A percentile compares a stretch with the other conserved stretches of the same genome.
phyloP scores from a whole-genome alignment of 2,113 vertebrate genomes.

The Cephalophus harveyi region DNA sequence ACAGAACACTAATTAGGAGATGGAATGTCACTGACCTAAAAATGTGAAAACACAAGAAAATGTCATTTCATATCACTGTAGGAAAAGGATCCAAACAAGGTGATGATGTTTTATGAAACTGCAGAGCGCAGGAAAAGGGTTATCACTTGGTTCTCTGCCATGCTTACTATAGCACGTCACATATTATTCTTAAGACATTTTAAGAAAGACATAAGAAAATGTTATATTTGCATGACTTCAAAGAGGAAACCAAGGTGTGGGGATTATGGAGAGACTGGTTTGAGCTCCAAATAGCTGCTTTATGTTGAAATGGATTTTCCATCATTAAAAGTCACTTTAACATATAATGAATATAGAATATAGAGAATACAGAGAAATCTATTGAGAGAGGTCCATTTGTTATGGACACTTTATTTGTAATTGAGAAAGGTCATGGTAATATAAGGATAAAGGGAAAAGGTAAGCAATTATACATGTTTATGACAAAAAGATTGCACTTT shows the following conservation, averaged over 20 bases:
- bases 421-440: neutral
- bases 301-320: neutral
- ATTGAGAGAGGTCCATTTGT: neutral
- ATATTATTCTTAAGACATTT: constrained; percentile 41
- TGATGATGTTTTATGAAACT: constrained; percentile 65
- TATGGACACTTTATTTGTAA: neutral
- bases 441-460: neutral
- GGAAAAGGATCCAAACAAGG: constrained; percentile 66
- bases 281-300: neutral
- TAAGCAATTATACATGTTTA: neutral
- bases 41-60: constrained; percentile 64
- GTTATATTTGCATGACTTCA: constrained; percentile 16
- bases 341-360: neutral
- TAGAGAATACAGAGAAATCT: neutral
- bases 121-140: constrained; percentile 43
- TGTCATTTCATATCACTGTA: constrained; percentile 54
- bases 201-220: constrained; percentile 19
- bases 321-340: neutral
- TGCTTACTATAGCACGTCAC: neutral
- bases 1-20: constrained; percentile 70
- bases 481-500: neutral
- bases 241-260: neutral
- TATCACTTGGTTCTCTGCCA: constrained; percentile 42
- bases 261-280: neutral
- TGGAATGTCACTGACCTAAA: constrained; percentile 70